Evolutionary conservation across 1,140 invertebrate species (phyloP).

Genomic region (Diuraphis noxia): DNA sequence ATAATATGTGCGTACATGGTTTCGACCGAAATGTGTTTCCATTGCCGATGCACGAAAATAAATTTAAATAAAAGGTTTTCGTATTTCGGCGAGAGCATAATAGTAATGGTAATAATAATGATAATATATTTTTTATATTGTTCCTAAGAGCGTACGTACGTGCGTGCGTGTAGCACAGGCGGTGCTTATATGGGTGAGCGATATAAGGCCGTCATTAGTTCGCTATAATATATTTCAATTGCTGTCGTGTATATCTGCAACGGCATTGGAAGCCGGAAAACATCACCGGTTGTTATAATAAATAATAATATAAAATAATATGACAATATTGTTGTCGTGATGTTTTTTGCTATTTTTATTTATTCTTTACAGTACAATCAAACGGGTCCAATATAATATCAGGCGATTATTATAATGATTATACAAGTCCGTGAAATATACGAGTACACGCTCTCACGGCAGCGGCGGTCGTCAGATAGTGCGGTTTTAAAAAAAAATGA

Average conservation of each 20-base stretch:
- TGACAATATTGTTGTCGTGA: background rate
- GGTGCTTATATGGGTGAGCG: too few species aligned
- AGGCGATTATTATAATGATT: background rate
- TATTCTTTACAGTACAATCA: background rate
- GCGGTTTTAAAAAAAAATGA: background rate
- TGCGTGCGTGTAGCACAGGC: background rate
- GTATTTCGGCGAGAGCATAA: background rate
- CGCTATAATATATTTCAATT: background rate
- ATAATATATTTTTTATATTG: constrained; percentile 3
- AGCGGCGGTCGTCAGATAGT: background rate
- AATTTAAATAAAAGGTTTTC: constrained; percentile 1
- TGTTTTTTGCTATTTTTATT: background rate
- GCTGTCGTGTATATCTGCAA: background rate
- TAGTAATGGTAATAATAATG: too few species aligned
- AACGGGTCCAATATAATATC: background rate
- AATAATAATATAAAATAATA: background rate
- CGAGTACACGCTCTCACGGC: background rate
- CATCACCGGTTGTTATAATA: background rate
- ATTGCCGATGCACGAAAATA: background rate
- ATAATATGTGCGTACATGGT: background rate
- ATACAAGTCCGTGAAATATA: background rate
- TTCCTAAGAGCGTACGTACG: background rate
- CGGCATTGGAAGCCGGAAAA: background rate
- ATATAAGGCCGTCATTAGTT: background rate
- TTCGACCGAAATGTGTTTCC: background rate